Conservation (phyloP, 92 coral and sea anemone species). For the Porites lobata region DNA sequence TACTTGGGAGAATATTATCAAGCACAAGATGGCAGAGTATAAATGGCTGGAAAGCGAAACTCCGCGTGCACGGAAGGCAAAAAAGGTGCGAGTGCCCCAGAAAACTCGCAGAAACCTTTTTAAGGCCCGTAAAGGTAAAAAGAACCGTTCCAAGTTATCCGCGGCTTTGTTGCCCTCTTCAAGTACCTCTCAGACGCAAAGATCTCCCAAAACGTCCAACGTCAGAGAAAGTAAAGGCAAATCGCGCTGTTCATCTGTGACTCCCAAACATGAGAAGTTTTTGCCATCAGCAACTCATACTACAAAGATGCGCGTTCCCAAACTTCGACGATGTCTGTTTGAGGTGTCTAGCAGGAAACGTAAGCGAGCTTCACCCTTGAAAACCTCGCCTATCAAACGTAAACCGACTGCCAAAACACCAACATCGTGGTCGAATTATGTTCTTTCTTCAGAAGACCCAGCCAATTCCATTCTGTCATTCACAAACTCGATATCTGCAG, state of each 20-base stretch:
- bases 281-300: neutral
- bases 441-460: neutral
- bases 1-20: constrained; percentile 22
- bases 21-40: constrained; percentile 24
- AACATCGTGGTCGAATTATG: neutral
- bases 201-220: neutral
- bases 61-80: constrained; percentile 19
- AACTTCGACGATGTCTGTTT: neutral
- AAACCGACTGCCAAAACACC: neutral
- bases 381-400: neutral
- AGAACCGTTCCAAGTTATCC: neutral
- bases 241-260: neutral
- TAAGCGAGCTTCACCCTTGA: neutral
- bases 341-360: neutral
- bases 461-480: neutral
- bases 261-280: neutral
- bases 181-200: neutral
- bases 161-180: neutral
- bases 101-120: constrained; percentile 10
- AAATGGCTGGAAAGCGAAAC: constrained; percentile 33
- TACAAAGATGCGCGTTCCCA: neutral
- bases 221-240: neutral
- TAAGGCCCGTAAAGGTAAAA: constrained; percentile 11
- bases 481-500: constrained; percentile 2
- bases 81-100: constrained; percentile 16